Evolutionary conservation across 2,797 vertebrate genomes (phyloP).

Genomic region (Semotilus atromaculatus): DNA sequence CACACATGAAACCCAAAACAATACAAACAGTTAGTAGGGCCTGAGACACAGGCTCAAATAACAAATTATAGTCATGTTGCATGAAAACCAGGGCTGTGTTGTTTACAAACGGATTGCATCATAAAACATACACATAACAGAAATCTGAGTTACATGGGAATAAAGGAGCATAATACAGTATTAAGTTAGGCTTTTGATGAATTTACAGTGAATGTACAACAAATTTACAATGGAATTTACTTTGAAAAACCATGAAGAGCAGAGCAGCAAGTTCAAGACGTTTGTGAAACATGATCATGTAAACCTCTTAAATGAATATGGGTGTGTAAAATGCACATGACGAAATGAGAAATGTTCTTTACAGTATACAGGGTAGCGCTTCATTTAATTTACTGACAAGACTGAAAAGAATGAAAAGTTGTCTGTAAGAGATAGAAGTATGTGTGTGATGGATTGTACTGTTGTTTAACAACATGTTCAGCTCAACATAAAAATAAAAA

Average conservation of each 20-base stretch:
- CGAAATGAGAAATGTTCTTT: not conserved
- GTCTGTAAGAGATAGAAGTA: not conserved
- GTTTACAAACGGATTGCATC: not conserved
- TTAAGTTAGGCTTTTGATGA: not conserved
- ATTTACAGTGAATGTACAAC: not conserved
- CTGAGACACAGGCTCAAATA: not conserved
- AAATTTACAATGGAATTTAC: not conserved
- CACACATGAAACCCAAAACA: not conserved
- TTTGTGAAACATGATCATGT: constrained; percentile 1
- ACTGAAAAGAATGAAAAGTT: not conserved
- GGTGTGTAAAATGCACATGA: not conserved
- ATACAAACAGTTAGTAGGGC: not conserved
- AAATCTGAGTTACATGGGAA: not conserved
- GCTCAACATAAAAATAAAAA: not conserved
- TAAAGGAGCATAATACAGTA: not conserved
- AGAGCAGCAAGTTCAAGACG: not conserved
- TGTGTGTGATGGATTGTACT: not conserved
- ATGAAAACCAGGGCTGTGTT: constrained; percentile 5
- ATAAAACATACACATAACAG: not conserved
- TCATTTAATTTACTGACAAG: not conserved
- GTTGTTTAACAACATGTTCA: not conserved
- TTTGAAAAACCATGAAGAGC: not conserved
- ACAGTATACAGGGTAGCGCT: not conserved
- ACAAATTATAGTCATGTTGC: not conserved
- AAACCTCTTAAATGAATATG: not conserved